Evolutionary conservation across 2,888 invertebrate genomes (phyloP).

Genomic region (Callyntrura guangdongensis): DNA sequence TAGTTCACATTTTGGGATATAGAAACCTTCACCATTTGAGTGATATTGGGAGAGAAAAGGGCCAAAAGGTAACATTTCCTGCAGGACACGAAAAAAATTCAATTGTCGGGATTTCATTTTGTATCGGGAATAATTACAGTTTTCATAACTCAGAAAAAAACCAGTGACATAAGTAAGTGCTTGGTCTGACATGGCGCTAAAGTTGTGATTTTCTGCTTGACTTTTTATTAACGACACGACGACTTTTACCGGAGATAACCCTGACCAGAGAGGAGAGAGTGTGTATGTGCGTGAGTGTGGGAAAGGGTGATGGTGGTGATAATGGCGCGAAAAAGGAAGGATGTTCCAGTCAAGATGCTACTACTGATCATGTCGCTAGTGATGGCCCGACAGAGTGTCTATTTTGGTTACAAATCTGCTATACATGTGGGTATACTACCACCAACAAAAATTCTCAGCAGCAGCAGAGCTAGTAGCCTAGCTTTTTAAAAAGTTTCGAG

Average conservation of each 20-base stretch:
- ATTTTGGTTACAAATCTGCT: slow-evolving; percentile 67
- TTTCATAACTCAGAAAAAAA: neutral
- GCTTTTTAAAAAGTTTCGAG: neutral
- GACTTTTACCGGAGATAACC: neutral
- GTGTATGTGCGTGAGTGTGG: slow-evolving; percentile 19
- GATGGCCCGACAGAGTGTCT: slow-evolving; percentile 8
- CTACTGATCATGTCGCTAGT: too few relatives aligned
- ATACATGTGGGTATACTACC: slow-evolving; percentile 14
- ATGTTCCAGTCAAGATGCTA: slow-evolving; percentile 40
- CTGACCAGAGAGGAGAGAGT: too few relatives aligned
- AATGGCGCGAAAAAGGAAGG: slow-evolving; percentile 47
- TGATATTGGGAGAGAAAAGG: neutral
- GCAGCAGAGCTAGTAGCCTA: neutral
- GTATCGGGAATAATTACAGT: neutral
- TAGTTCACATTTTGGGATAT: neutral
- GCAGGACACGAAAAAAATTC: neutral
- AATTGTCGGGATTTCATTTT: neutral
- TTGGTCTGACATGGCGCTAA: neutral
- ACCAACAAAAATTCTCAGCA: neutral
- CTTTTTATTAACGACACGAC: neutral
- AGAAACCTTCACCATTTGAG: too few relatives aligned
- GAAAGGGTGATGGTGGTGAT: slow-evolving; percentile 25
- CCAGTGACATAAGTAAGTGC: neutral
- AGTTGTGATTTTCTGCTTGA: neutral
- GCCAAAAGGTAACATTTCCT: slow-evolving; percentile 26